Percentiles rank a stretch among this genome's conserved stretches.
These are phyloP conservation scores for Drosophila littoralis DNA, from an alignment of 1,140 invertebrate species.

Conservation along the genomic window DNA sequence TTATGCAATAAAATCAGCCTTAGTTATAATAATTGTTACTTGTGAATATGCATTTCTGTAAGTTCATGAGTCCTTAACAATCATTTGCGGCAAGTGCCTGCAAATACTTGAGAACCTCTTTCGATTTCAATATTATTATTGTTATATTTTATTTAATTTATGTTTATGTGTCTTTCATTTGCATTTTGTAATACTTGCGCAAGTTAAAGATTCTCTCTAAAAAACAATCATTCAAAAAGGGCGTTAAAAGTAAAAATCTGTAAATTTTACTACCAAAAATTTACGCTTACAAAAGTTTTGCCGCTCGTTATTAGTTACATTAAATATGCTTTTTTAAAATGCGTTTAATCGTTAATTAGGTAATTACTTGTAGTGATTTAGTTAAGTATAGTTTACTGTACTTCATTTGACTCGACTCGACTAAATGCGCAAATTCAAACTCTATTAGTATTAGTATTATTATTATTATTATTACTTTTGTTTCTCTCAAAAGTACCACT, in stretches of 20 bases:
- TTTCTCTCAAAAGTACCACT: conserved; percentile 57
- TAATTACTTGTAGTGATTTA: conserved; percentile 55
- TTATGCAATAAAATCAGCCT: conserved; percentile 79
- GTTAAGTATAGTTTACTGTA: conserved; percentile 49
- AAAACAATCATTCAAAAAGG: conserved; percentile 77
- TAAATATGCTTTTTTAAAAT: conserved; percentile 62
- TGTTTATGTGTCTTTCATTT: conserved; percentile 8
- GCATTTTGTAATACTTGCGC: conserved; percentile 57
- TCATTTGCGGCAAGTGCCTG: conserved; percentile 51
- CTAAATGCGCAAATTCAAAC: conserved; percentile 80
- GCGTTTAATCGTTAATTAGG: conserved; percentile 49
- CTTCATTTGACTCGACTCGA: conserved; percentile 54
- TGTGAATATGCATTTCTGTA: conserved; percentile 55
- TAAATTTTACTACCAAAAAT: conserved; percentile 82
- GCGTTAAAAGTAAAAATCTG: conserved; percentile 77
- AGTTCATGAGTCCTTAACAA: conserved; percentile 35
- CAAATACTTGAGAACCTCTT: conserved; percentile 64
- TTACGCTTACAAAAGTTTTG: conserved; percentile 49
- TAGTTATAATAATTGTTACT: conserved; percentile 82
- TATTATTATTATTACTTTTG: conserved; percentile 8
- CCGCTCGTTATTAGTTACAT: conserved; percentile 41
- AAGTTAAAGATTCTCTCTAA: conserved; percentile 72
- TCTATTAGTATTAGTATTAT: conserved; percentile 62
- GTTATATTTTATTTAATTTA: not conserved
- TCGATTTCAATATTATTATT: conserved; percentile 19